These are phyloP conservation scores for Phengaris alcon DNA, from an alignment of 2,888 invertebrate genomes.

Conservation along the genomic window DNA sequence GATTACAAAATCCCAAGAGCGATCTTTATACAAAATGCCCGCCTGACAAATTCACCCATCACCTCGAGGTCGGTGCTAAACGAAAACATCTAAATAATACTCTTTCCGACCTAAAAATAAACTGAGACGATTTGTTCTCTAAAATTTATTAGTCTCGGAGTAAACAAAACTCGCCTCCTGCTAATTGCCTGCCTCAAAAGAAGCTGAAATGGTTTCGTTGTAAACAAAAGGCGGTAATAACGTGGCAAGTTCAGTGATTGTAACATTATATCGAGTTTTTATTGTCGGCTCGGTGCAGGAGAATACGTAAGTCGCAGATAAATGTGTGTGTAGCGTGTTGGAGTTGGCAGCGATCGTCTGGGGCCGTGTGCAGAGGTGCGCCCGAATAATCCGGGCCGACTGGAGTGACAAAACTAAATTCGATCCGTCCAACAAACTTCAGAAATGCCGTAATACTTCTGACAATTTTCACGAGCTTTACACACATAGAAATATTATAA, in stretches of 20 bases:
- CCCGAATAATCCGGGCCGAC: conserved; percentile 72
- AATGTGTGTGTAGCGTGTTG: conserved; percentile 55
- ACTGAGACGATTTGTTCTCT: conserved; percentile 48
- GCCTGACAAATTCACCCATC: conserved; percentile 56
- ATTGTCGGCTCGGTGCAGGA: conserved; percentile 51
- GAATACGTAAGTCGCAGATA: conserved; percentile 65
- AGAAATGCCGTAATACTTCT: conserved; percentile 54
- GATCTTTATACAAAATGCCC: conserved; percentile 58
- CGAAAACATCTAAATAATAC: conserved; percentile 57
- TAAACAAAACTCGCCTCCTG: conserved; percentile 40
- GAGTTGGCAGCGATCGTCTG: conserved; percentile 63
- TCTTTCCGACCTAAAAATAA: conserved; percentile 69
- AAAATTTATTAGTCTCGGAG: conserved; percentile 48
- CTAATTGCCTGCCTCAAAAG: conserved; percentile 9
- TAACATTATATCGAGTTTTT: conserved; percentile 31
- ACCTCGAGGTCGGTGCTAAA: conserved; percentile 59
- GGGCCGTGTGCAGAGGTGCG: conserved; percentile 76
- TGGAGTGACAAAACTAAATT: conserved; percentile 79
- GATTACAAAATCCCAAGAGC: conserved; percentile 70
- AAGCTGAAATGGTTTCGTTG: conserved; percentile 19
- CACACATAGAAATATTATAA: background rate
- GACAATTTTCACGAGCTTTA: conserved; percentile 43
- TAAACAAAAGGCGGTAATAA: conserved; percentile 11
- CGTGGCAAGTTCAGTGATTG: conserved; percentile 10
- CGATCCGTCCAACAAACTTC: conserved; percentile 70